Evolutionary conservation across 2,888 invertebrate genomes (phyloP).

Genomic region (Plusia festucae): DNA sequence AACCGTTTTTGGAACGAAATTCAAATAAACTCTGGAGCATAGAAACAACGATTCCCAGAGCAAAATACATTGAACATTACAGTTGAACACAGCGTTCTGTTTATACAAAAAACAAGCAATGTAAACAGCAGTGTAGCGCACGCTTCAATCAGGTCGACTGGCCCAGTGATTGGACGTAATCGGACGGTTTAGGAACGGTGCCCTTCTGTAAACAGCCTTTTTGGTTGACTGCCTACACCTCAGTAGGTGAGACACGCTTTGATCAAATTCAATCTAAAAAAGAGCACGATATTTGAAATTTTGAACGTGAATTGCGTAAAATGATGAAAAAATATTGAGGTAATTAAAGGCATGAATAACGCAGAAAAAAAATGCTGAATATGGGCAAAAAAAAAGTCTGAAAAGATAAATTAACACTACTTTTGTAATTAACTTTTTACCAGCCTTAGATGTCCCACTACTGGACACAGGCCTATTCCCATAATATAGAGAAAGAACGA

Average conservation of each 20-base stretch:
- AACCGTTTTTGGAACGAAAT: neutral
- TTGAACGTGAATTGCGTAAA: neutral
- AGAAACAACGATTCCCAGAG: neutral
- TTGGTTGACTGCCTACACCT: slow-evolving; percentile 21
- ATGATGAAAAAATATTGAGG: too few relatives aligned
- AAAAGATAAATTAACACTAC: too few relatives aligned
- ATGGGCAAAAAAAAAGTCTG: too few relatives aligned
- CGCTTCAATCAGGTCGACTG: slow-evolving; percentile 67
- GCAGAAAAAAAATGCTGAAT: too few relatives aligned
- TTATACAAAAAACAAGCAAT: slow-evolving; percentile 31
- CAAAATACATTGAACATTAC: neutral
- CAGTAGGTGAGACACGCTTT: slow-evolving; percentile 9
- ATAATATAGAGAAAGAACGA: too few relatives aligned
- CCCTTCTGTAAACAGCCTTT: slow-evolving; percentile 50
- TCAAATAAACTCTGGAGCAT: neutral
- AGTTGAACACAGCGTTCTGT: neutral
- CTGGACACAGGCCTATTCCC: too few relatives aligned
- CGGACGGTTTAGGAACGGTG: slow-evolving; percentile 49
- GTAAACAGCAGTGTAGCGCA: slow-evolving; percentile 39
- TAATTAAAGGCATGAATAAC: too few relatives aligned
- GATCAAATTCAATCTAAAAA: slow-evolving; percentile 24
- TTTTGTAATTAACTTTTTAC: too few relatives aligned
- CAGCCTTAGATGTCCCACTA: too few relatives aligned
- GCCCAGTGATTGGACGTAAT: slow-evolving; percentile 67
- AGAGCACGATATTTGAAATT: neutral